These are phyloP conservation scores for Oncorhynchus clarkii DNA, from an alignment of 2,113 vertebrate species.

Conservation along the genomic window DNA sequence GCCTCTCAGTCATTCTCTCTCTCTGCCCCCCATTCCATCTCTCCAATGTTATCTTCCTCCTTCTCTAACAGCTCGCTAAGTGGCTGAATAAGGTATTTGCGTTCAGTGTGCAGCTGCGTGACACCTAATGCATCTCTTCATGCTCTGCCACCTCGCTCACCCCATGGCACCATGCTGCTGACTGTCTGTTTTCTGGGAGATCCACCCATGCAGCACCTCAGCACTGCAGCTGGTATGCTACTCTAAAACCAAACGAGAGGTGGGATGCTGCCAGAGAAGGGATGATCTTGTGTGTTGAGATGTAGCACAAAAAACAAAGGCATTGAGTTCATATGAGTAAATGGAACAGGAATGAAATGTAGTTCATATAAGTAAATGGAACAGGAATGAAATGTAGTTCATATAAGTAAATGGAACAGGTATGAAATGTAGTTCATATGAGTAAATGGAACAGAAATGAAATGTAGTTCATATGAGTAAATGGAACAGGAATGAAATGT, in stretches of 20 bases:
- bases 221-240: slow-evolving; percentile 26
- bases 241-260: neutral
- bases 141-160: too few relatives aligned
- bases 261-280: neutral
- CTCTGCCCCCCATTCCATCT: neutral
- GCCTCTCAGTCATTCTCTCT: too few relatives aligned
- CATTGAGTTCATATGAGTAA: neutral
- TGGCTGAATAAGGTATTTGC: neutral
- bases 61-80: neutral
- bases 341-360: neutral
- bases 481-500: neutral
- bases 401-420: neutral
- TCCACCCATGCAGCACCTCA: slow-evolving; percentile 36
- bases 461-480: too few relatives aligned
- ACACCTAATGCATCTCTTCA: neutral
- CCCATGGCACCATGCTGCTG: slow-evolving; percentile 29
- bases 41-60: neutral
- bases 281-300: slow-evolving; percentile 21
- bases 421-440: too few relatives aligned
- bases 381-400: neutral
- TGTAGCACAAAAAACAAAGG: neutral
- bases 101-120: slow-evolving; percentile 36
- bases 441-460: neutral
- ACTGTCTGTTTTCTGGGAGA: slow-evolving; percentile 30
- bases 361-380: neutral